Percentiles rank a stretch among this genome's conserved stretches.
phyloP scores from a whole-genome alignment of 1,140 invertebrate species.

The Odontomachus brunneus region DNA sequence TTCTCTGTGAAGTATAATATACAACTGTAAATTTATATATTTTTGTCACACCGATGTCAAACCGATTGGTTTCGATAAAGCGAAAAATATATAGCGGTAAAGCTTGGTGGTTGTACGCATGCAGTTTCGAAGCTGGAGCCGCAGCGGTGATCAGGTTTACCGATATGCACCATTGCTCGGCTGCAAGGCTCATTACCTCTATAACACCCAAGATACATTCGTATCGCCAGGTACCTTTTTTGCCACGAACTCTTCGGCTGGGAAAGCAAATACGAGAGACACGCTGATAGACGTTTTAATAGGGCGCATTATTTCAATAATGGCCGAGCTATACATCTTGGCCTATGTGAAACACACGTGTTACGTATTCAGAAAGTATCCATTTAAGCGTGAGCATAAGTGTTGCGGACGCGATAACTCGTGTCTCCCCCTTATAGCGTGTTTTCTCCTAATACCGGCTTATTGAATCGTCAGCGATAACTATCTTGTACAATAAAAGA shows the following conservation, averaged over 20 bases:
- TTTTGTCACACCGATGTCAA: background rate
- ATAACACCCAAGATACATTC: slow-evolving; percentile 66
- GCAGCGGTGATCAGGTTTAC: slow-evolving; percentile 64
- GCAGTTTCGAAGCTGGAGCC: slow-evolving; percentile 56
- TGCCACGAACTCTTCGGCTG: slow-evolving; percentile 50
- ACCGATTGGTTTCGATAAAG: background rate
- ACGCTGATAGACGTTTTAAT: slow-evolving; percentile 60
- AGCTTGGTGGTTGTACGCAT: background rate
- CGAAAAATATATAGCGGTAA: slow-evolving; percentile 11
- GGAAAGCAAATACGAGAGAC: slow-evolving; percentile 57
- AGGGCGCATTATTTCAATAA: slow-evolving; percentile 59
- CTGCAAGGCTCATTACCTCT: slow-evolving; percentile 74
- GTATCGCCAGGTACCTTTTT: slow-evolving; percentile 41
- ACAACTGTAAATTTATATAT: slow-evolving; percentile 2
- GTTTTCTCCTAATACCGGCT: slow-evolving; percentile 29
- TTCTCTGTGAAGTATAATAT: too few relatives aligned
- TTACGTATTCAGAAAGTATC: slow-evolving; percentile 53
- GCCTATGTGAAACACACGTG: slow-evolving; percentile 27
- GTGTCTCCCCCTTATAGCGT: slow-evolving; percentile 15
- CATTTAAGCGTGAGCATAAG: slow-evolving; percentile 43
- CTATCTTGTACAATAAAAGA: background rate
- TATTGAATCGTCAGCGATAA: background rate
- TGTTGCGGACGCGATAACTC: slow-evolving; percentile 38
- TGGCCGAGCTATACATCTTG: slow-evolving; percentile 48
- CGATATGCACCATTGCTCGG: slow-evolving; percentile 74